A percentile compares a stretch with the other conserved stretches of the same genome.
These are phyloP conservation scores for Tolypeutes matacus DNA, from an alignment of 2,797 vertebrate genomes.

Conservation along the genomic window DNA sequence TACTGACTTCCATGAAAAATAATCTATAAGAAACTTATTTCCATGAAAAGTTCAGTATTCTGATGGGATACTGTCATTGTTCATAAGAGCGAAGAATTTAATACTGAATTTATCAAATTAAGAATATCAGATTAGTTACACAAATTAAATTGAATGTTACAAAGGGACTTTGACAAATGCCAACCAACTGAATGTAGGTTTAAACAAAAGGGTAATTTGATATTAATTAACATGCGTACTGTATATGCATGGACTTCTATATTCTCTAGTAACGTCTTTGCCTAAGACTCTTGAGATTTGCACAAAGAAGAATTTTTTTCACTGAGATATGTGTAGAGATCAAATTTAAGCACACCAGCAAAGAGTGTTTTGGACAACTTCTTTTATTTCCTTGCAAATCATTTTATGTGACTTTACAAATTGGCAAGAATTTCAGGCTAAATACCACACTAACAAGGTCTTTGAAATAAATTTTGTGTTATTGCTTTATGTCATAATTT, in stretches of 20 bases:
- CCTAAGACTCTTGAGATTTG: conserved; percentile 35
- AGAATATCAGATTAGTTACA: not conserved
- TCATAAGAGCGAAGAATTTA: conserved; percentile 22
- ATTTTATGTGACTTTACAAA: conserved; percentile 67
- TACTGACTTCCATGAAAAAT: conserved; percentile 38
- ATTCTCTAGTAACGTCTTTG: conserved; percentile 13
- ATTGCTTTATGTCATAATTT: conserved; percentile 28
- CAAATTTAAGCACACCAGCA: conserved; percentile 40
- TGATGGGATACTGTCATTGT: not conserved
- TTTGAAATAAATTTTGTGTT: conserved; percentile 21
- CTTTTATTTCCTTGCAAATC: not conserved
- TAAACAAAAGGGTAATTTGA: conserved; percentile 22
- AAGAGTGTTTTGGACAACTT: not conserved
- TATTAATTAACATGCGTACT: conserved; percentile 26
- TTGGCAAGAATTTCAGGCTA: conserved; percentile 12
- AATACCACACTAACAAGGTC: not conserved
- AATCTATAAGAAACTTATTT: conserved; percentile 33
- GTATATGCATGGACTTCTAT: not conserved
- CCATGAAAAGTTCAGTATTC: conserved; percentile 13
- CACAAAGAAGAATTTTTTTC: not conserved
- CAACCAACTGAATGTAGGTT: conserved; percentile 25
- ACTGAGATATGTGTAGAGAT: not conserved
- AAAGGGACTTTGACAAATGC: not conserved
- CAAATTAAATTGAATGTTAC: conserved; percentile 38
- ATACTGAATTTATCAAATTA: not conserved